Evolutionary conservation across 2,888 invertebrate genomes (phyloP), one percentile per base, ranked within the genome.

Genomic region (Lucinisca nassula): DNA sequence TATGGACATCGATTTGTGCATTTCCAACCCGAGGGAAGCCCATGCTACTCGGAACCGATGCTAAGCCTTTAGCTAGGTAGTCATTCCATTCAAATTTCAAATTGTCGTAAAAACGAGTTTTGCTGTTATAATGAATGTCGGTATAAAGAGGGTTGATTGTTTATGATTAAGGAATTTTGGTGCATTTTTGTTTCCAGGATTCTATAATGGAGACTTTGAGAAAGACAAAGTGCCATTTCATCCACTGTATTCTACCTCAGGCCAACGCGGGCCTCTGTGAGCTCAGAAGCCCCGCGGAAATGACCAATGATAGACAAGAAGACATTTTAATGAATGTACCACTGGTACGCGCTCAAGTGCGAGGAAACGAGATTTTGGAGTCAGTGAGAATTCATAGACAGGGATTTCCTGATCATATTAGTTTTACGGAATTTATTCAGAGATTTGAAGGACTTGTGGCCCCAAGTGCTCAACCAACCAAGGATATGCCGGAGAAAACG

Each of bases 341-440:
- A 81, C 97, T 99, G 84, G 96, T 99, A 73, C 97, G 99, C 92
- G 90, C 94, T 55, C 96, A 96, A 98, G 97, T 99, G 94, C 97
- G 99, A 92, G 99, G 99, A 37, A 98, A 98, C 92, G 98, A 99
- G 97, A 97, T 99, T 79, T 97, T 99, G 90, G 98, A 99, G 93
- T 98, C 98, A 0, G 98, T 98, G 0, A 97, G 99, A 32, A 97
- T 99, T 85, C 98, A 98, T 97, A 98, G 99, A 95, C 98, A 98
- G 96, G 99, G 99, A 35, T 99, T 98, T 96, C 99, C 99, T 0
- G 98, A 98, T 95, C 98, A 98, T 94, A 97, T 99, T 97, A 98
- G 98, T 85, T 97, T 99, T 85, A 97, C 98, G 21, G 99, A 99
- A 96, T 99, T 99, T 95, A 97, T 98, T 82, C 97, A 99, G 93